phyloP scores from a whole-genome alignment of 2,797 vertebrate genomes.

The Hippopotamyrus pictus region DNA sequence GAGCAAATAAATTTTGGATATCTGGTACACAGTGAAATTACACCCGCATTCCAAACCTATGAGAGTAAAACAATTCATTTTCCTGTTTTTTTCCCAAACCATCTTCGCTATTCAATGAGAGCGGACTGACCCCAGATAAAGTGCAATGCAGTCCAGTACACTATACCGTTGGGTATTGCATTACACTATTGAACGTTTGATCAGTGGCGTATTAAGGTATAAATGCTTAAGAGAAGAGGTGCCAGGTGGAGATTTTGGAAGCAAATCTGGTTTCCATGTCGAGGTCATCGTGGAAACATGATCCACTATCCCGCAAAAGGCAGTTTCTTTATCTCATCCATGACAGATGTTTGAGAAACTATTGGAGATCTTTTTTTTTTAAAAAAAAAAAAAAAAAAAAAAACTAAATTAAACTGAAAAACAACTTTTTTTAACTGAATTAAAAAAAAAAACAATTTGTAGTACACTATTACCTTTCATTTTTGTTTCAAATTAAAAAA shows the following conservation, averaged over 20 bases:
- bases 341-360: neutral
- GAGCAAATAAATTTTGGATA: neutral
- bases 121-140: neutral
- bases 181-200: neutral
- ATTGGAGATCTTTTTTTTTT: neutral
- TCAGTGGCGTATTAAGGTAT: neutral
- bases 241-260: neutral
- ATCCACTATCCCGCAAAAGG: neutral
- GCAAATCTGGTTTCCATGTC: neutral
- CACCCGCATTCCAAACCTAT: constrained; percentile 9
- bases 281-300: neutral
- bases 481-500: neutral
- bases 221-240: neutral
- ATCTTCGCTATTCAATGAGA: neutral
- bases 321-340: neutral
- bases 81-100: neutral
- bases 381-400: neutral
- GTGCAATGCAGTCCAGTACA: neutral
- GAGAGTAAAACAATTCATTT: neutral
- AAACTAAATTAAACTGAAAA: neutral
- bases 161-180: neutral
- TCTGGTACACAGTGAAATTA: neutral
- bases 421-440: neutral
- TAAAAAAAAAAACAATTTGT: neutral
- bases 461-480: neutral